Evolutionary conservation across 2,888 invertebrate genomes (phyloP).

Genomic region (Tiliacea aurago): DNA sequence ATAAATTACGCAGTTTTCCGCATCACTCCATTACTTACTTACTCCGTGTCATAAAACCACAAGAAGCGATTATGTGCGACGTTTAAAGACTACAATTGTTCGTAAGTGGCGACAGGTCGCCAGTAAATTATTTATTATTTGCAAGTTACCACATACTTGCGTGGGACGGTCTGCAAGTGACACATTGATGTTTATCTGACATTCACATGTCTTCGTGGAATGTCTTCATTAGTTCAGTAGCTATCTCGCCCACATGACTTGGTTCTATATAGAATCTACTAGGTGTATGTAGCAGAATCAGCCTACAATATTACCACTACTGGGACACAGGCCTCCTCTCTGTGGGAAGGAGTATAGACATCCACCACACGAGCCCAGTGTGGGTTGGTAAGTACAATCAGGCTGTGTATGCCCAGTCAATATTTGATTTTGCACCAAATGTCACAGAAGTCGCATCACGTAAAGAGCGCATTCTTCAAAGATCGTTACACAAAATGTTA

Average conservation of each 20-base stretch:
- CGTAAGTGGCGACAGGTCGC: slow-evolving; percentile 12
- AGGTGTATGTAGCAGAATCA: background rate
- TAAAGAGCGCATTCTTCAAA: slow-evolving; percentile 2
- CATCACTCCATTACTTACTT: background rate
- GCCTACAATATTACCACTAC: background rate
- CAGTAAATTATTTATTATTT: slow-evolving; percentile 27
- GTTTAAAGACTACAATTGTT: slow-evolving; percentile 10
- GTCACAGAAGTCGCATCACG: background rate
- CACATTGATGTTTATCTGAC: background rate
- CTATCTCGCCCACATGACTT: slow-evolving; percentile 1
- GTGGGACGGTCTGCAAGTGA: slow-evolving; percentile 1
- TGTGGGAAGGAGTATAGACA: background rate
- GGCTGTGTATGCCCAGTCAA: too few relatives aligned
- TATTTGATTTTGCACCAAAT: background rate
- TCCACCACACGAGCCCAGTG: background rate
- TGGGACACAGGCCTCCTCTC: background rate
- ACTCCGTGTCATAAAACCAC: slow-evolving; percentile 9
- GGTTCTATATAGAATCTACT: background rate
- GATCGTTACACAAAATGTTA: background rate
- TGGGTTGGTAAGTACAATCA: too few relatives aligned
- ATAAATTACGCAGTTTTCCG: background rate
- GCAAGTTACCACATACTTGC: background rate
- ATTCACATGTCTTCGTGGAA: slow-evolving; percentile 13
- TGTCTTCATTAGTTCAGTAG: background rate
- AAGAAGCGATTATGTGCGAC: slow-evolving; percentile 15